Evolutionary conservation across 2,888 invertebrate species (phyloP).

Genomic region (Himalopsyche tibetana): DNA sequence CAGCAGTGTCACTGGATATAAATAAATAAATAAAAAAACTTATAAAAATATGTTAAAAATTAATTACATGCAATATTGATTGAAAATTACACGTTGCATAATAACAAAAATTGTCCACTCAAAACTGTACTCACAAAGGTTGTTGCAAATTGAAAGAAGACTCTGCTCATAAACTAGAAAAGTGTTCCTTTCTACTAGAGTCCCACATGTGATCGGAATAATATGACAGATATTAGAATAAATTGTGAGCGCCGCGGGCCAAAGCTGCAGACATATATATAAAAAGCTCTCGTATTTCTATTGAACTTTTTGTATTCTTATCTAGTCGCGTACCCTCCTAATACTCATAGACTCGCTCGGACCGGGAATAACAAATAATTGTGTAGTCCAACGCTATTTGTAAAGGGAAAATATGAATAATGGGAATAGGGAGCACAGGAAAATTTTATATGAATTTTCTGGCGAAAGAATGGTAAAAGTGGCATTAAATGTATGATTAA

Average conservation of each 20-base stretch:
- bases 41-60: too few relatives aligned
- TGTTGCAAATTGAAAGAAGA: constrained; percentile 11
- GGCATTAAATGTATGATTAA: too few relatives aligned
- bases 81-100: too few relatives aligned
- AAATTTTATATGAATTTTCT: not conserved
- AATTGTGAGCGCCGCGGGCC: constrained; percentile 70
- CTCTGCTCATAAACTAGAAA: not conserved
- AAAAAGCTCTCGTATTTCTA: constrained; percentile 56
- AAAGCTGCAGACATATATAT: constrained; percentile 41
- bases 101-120: not conserved
- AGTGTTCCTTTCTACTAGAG: constrained; percentile 8
- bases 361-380: constrained; percentile 56
- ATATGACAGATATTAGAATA: constrained; percentile 77
- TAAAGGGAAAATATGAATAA: constrained; percentile 8
- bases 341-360: constrained; percentile 32
- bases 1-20: too few relatives aligned
- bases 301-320: constrained; percentile 61
- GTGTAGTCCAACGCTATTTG: constrained; percentile 20
- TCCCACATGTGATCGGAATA: constrained; percentile 73
- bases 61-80: too few relatives aligned
- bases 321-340: constrained; percentile 45
- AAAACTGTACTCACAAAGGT: not conserved
- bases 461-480: not conserved
- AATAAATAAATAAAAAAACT: too few relatives aligned
- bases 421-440: not conserved